A percentile compares a stretch with the other conserved stretches of the same genome.
These are phyloP conservation scores for Drosophila nigromelanica DNA, from an alignment of 1,140 invertebrate genomes.

Conservation along the genomic window DNA sequence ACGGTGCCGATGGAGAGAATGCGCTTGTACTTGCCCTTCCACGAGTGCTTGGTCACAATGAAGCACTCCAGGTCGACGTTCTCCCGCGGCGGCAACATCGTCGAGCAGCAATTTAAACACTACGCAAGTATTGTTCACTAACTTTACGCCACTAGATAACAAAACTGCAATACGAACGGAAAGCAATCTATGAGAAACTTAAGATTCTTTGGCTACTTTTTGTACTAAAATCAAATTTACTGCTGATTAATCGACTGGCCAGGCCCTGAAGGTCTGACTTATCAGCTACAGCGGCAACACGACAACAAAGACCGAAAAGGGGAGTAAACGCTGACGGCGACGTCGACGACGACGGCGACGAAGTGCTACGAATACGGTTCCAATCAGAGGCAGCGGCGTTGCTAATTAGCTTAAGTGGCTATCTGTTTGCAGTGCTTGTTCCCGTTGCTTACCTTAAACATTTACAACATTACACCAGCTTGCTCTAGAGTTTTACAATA, in stretches of 20 bases:
- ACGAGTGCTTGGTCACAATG: constrained; percentile 97
- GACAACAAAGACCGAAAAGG: constrained; percentile 70
- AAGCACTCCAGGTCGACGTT: constrained; percentile 97
- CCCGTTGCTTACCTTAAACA: constrained; percentile 53
- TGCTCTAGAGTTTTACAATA: constrained; percentile 24
- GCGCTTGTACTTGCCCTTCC: constrained; percentile 99
- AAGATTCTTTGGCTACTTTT: background rate
- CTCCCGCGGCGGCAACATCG: constrained; percentile 92
- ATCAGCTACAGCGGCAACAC: constrained; percentile 43
- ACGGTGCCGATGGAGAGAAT: constrained; percentile 98
- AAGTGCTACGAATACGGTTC: constrained; percentile 27
- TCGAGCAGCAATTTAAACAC: constrained; percentile 4
- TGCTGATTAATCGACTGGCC: constrained; percentile 62
- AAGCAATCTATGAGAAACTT: background rate
- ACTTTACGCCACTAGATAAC: constrained; percentile 36
- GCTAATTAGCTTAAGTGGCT: constrained; percentile 44
- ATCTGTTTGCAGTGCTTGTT: background rate
- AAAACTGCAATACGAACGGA: constrained; percentile 15
- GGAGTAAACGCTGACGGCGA: constrained; percentile 71
- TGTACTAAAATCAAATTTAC: constrained; percentile 35
- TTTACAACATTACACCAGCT: constrained; percentile 55
- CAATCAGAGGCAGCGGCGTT: constrained; percentile 29
- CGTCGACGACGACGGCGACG: constrained; percentile 30
- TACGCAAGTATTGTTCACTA: constrained; percentile 38
- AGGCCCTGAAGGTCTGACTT: constrained; percentile 27